Conservation (phyloP, 2,113 vertebrate species). For the Vidua macroura region DNA sequence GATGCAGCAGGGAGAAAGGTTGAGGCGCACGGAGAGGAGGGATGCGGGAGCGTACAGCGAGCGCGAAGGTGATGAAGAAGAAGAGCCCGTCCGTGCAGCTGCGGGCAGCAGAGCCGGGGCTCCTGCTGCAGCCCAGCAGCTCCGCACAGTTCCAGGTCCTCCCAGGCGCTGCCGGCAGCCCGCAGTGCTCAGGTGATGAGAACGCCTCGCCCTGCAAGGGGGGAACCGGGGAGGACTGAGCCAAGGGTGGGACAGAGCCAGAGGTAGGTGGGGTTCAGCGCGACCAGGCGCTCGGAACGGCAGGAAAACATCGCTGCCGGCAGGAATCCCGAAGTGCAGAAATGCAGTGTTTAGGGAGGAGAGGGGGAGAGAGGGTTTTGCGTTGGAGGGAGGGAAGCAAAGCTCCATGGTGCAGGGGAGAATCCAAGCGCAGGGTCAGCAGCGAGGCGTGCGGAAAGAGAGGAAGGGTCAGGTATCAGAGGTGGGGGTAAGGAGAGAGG, state of each 20-base stretch:
- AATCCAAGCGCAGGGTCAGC: neutral
- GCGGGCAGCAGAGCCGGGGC: neutral
- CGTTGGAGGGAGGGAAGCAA: neutral
- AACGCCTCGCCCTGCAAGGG: neutral
- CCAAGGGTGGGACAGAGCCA: neutral
- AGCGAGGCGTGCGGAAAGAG: neutral
- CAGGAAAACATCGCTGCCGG: neutral
- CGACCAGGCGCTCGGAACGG: neutral
- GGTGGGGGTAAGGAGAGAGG: neutral
- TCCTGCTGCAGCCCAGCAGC: neutral
- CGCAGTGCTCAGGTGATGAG: neutral
- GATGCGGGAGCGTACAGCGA: rapidly evolving
- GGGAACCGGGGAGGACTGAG: neutral
- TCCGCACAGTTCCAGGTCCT: neutral
- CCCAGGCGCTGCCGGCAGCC: neutral
- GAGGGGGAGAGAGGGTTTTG: neutral
- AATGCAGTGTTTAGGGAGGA: neutral
- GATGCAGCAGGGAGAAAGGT: neutral
- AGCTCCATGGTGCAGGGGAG: neutral
- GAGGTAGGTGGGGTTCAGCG: neutral
- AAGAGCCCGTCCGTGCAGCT: neutral
- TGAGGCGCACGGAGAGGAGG: neutral
- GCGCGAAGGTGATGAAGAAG: neutral
- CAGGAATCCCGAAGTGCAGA: neutral
- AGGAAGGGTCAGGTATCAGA: conserved; percentile 27